These are phyloP conservation scores for Amaurobius ferox DNA, from an alignment of 2,888 invertebrate species.

Conservation along the genomic window DNA sequence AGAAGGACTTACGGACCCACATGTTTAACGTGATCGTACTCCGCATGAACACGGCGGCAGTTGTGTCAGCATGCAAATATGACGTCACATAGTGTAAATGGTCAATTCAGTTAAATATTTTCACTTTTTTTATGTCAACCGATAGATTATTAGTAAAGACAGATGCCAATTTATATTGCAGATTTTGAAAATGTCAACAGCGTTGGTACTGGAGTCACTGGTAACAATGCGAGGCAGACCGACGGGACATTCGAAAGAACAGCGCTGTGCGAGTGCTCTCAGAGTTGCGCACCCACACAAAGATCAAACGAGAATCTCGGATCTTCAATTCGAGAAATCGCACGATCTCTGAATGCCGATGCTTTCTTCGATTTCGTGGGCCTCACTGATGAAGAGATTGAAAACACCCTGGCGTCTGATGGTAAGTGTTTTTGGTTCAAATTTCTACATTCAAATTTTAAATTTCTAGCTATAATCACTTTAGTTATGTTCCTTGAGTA, in stretches of 20 bases:
- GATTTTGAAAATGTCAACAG: background rate
- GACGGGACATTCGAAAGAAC: slow-evolving; percentile 1
- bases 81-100: no score
- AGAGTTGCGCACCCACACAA: slow-evolving; percentile 41
- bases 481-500: no score
- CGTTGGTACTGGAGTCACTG: background rate
- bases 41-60: no score
- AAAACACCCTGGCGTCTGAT: slow-evolving; percentile 58
- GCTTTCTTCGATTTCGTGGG: slow-evolving; percentile 66
- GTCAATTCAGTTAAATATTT: no score
- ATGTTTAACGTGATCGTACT: no score
- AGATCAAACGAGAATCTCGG: slow-evolving; percentile 37
- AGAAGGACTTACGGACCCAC: no score
- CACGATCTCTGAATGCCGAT: slow-evolving; percentile 69
- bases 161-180: no score
- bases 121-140: no score
- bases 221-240: background rate
- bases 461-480: no score
- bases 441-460: no score
- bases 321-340: slow-evolving; percentile 65
- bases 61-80: no score
- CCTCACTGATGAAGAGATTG: slow-evolving; percentile 58
- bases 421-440: slow-evolving; percentile 64
- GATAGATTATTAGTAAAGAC: no score
- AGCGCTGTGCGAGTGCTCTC: slow-evolving; percentile 31